phyloP scores from a whole-genome alignment of 2,797 vertebrate genomes.

The Orestias chungarensis region DNA sequence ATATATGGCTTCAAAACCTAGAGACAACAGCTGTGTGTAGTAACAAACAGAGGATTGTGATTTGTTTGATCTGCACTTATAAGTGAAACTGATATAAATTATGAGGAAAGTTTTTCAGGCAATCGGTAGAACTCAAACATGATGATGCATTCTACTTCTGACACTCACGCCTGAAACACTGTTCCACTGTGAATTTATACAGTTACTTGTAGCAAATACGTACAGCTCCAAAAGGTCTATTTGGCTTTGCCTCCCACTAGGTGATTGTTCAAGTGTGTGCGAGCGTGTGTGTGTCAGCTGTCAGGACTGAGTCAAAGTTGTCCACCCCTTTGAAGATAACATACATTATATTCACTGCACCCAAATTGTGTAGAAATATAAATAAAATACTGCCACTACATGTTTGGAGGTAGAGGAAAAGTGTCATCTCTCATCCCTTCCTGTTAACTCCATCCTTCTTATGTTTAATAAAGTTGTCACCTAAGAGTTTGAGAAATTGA shows the following conservation, averaged over 20 bases:
- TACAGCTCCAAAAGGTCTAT: not conserved
- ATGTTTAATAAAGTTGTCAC: slow-evolving; percentile 87
- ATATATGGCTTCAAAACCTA: not conserved
- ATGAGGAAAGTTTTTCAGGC: not conserved
- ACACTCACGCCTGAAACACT: not conserved
- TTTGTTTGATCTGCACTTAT: too few relatives aligned
- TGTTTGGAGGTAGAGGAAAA: slow-evolving; percentile 16
- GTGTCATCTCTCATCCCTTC: slow-evolving; percentile 11
- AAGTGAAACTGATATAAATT: not conserved
- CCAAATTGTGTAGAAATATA: slow-evolving; percentile 37
- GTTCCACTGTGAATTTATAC: not conserved
- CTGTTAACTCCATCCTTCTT: slow-evolving; percentile 15
- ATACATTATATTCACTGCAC: slow-evolving; percentile 40
- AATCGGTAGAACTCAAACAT: not conserved
- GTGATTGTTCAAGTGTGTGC: not conserved
- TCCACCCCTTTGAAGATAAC: slow-evolving; percentile 37
- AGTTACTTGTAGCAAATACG: not conserved
- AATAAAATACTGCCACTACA: slow-evolving; percentile 23
- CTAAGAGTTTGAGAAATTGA: slow-evolving; percentile 79
- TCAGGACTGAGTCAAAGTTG: slow-evolving; percentile 39
- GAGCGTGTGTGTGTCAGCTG: slow-evolving; percentile 25
- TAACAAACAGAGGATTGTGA: not conserved
- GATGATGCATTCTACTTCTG: not conserved
- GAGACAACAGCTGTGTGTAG: not conserved
- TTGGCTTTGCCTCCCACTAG: not conserved